Evolutionary conservation across 2,797 vertebrate genomes (phyloP).

Genomic region (Enteromius treurensis): DNA sequence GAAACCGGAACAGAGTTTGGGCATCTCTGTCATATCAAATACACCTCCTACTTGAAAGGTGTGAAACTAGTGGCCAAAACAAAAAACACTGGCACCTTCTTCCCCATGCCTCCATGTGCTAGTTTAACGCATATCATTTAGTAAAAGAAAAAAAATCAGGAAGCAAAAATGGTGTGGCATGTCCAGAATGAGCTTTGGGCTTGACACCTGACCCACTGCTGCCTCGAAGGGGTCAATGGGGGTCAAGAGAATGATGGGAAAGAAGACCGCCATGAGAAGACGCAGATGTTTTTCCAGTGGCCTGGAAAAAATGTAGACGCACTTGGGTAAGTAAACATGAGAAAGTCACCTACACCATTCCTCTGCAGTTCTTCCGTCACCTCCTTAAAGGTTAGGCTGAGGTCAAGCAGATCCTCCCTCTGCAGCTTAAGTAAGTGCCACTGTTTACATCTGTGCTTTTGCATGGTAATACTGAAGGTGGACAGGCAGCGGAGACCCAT

Average conservation of each 20-base stretch:
- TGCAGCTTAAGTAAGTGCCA: neutral
- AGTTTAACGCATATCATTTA: slow-evolving; percentile 27
- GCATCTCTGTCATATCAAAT: slow-evolving; percentile 51
- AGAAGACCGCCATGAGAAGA: slow-evolving; percentile 13
- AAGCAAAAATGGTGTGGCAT: slow-evolving; percentile 60
- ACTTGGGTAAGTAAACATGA: slow-evolving; percentile 42
- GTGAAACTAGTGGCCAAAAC: slow-evolving; percentile 66
- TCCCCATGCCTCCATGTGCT: slow-evolving; percentile 56
- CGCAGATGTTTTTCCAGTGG: slow-evolving; percentile 37
- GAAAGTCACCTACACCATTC: slow-evolving; percentile 16
- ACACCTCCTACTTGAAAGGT: slow-evolving; percentile 60
- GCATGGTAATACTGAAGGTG: slow-evolving; percentile 1
- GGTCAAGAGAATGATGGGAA: slow-evolving; percentile 46
- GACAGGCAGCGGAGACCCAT: neutral
- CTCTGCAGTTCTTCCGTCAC: slow-evolving; percentile 21
- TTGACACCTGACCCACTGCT: slow-evolving; percentile 38
- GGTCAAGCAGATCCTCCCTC: slow-evolving; percentile 31
- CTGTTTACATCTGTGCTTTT: slow-evolving; percentile 18
- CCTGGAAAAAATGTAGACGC: slow-evolving; percentile 32
- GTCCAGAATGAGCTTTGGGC: slow-evolving; percentile 57
- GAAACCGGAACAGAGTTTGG: slow-evolving; percentile 44
- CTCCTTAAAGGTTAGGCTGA: slow-evolving; percentile 33
- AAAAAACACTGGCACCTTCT: slow-evolving; percentile 64
- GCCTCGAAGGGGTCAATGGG: slow-evolving; percentile 6
- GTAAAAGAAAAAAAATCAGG: slow-evolving; percentile 58